These are phyloP conservation scores for Margarornis squamiger DNA, from an alignment of 2,797 vertebrate species.

Conservation along the genomic window DNA sequence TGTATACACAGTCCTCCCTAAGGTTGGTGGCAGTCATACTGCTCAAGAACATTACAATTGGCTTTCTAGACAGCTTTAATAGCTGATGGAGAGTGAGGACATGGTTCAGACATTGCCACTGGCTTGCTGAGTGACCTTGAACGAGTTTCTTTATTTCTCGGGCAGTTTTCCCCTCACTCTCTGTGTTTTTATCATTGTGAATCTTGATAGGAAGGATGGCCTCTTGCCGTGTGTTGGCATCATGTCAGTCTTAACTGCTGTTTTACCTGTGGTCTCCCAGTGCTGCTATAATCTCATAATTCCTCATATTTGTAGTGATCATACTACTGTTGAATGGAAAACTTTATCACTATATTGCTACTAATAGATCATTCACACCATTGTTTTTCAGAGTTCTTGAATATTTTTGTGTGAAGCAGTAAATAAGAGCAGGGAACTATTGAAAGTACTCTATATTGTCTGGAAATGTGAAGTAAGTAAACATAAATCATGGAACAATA, in stretches of 20 bases:
- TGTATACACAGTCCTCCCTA: neutral
- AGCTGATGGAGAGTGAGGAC: neutral
- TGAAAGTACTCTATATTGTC: neutral
- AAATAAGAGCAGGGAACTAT: neutral
- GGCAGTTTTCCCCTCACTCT: neutral
- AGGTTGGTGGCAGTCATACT: neutral
- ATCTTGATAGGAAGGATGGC: neutral
- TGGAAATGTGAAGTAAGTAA: neutral
- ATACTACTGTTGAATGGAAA: neutral
- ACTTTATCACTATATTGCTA: neutral
- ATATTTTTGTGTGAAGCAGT: neutral
- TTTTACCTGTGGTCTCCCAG: neutral
- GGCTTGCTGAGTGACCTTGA: neutral
- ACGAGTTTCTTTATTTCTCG: neutral
- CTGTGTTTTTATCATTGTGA: neutral
- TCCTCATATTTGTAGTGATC: neutral
- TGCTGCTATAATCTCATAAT: neutral
- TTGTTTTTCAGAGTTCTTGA: neutral
- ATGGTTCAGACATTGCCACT: neutral
- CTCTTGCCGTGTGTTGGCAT: neutral
- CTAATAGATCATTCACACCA: neutral
- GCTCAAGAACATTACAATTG: neutral
- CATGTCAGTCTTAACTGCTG: neutral
- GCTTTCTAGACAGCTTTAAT: neutral
- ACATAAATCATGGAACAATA: neutral